Conservation (phyloP, 2,113 vertebrate species). For the Pagrus major region DNA sequence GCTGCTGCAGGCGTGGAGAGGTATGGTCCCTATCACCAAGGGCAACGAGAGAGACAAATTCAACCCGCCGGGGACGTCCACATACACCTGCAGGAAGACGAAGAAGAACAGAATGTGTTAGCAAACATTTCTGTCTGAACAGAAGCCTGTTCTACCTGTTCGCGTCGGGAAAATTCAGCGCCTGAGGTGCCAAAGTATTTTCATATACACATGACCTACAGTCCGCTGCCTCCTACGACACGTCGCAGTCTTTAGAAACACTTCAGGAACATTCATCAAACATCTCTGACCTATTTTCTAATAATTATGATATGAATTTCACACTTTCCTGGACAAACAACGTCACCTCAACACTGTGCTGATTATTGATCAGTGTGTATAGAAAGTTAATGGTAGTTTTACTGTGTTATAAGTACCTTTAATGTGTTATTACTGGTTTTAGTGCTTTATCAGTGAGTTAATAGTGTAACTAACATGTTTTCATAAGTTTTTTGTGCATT, state of each 20-base stretch:
- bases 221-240: fast-evolving
- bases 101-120: background rate
- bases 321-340: background rate
- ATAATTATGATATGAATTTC: background rate
- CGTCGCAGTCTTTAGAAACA: no score
- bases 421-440: no score
- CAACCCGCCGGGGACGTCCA: slow-evolving; percentile 97
- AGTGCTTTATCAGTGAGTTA: no score
- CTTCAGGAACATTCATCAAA: background rate
- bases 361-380: no score
- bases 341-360: background rate
- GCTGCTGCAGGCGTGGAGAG: slow-evolving; percentile 92
- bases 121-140: background rate
- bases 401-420: no score
- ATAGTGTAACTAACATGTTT: no score
- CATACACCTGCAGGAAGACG: slow-evolving; percentile 88
- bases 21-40: slow-evolving; percentile 97
- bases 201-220: background rate
- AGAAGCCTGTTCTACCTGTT: background rate
- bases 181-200: background rate
- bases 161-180: background rate
- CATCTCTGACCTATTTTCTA: background rate
- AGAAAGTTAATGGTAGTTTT: background rate
- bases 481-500: no score
- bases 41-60: slow-evolving; percentile 96